Evolutionary conservation across 2,797 vertebrate species (phyloP), one percentile per base, ranked within the genome.

Genomic region (Aplochiton taeniatus): DNA sequence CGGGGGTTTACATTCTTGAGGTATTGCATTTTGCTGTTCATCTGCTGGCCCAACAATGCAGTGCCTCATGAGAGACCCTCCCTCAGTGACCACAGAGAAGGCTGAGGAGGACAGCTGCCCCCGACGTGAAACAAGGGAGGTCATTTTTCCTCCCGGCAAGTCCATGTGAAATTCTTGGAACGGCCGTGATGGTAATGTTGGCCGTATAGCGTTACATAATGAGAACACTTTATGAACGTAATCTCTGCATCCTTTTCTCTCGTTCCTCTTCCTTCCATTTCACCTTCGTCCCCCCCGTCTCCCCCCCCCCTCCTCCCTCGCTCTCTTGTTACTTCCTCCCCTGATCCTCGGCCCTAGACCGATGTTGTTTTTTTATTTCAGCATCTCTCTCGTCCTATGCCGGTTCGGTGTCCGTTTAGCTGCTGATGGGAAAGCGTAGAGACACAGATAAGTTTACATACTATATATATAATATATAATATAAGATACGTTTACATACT

Each of bases 151-250:
- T 74, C 51, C 78, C 48, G 73, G 76, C 55, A 74, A 74, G 74
- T 79, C 47, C 0, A 0, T 45, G 76, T 73, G 67, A 87, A 88
- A 86, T 89, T 84, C 81, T 81, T 78, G 83, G 82, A 82, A 82
- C 90, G 86, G 78, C 78, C 63, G 65, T 62, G 80, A 79, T 81
- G 83, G 71, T 82, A 81, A 83, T 64, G 57, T 55, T 2, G 73
- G 68, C 79, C 63, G 82, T 87, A 83, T 91, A 83, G 14, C 56
- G 78, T 90, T 92, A 89, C 89, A 90, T 85, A 85, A 90, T 74
- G 78, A 76, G 65, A 58, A 9, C 8, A 68, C 79, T 83, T 85
- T 75, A 82, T 77, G 68, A 75, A 78, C 72, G 65, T 86, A 83
- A 87, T 87, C 84, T 79, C 73, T 49, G 77, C 82, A 80, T 77